These are phyloP conservation scores for Aspidiotus rigidus DNA, from an alignment of 2,888 invertebrate genomes.

Conservation along the genomic window DNA sequence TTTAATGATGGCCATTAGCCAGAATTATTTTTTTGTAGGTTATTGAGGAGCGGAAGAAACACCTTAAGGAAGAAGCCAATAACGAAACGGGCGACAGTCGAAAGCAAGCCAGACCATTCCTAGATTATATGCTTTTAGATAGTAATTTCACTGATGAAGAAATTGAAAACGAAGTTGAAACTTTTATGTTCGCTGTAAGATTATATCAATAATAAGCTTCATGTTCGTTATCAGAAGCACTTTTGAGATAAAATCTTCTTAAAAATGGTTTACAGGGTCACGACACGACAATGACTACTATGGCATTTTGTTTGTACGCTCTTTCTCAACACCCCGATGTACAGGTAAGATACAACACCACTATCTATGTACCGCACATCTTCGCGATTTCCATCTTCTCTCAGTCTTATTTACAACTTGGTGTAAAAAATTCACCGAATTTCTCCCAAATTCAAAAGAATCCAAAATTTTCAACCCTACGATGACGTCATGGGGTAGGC, in stretches of 20 bases:
- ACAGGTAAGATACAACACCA: background rate
- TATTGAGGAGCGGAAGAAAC: no score
- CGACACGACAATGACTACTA: background rate
- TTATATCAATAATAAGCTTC: background rate
- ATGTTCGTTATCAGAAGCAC: background rate
- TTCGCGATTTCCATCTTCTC: no score
- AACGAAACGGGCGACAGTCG: no score
- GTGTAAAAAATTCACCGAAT: no score
- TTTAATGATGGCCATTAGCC: no score
- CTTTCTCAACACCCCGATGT: background rate
- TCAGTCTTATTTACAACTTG: no score
- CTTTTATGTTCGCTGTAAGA: conserved; percentile 34
- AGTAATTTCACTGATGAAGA: conserved; percentile 25
- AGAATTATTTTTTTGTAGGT: no score
- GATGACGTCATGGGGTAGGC: no score
- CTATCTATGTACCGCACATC: no score
- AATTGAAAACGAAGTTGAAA: conserved; percentile 35
- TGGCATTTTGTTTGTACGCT: background rate
- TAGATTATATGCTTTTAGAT: conserved; percentile 19
- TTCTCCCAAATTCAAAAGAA: no score
- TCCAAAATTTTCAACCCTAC: no score
- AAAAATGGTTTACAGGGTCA: background rate
- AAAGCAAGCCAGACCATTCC: conserved; percentile 16
- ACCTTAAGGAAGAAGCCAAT: no score
- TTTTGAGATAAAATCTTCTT: background rate